A percentile compares a stretch with the other conserved stretches of the same genome.
Evolutionary conservation across 2,888 invertebrate species (phyloP).

Genomic region (Dicyrtoma fusca): DNA sequence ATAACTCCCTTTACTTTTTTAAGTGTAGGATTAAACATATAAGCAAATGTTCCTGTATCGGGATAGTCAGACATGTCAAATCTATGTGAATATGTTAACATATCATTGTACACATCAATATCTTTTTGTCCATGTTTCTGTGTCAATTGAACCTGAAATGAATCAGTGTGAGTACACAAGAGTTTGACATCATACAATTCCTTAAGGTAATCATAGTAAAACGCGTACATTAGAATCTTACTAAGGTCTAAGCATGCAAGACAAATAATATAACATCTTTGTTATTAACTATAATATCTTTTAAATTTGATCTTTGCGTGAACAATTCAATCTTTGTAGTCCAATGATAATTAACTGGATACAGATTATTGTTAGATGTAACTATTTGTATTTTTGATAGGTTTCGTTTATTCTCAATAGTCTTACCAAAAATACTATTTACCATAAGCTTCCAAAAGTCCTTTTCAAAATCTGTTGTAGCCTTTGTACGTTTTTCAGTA

Average conservation of each 20-base stretch:
- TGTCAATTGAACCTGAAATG: no score
- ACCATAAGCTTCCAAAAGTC: slow-evolving; percentile 58
- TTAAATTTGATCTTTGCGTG: not conserved
- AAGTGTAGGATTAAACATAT: slow-evolving; percentile 50
- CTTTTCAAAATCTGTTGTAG: slow-evolving; percentile 57
- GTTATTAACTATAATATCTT: slow-evolving; percentile 42
- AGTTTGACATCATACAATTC: slow-evolving; percentile 45
- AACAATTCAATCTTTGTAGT: no score
- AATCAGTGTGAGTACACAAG: not conserved
- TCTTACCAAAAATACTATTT: slow-evolving; percentile 58
- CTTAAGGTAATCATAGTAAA: slow-evolving; percentile 53
- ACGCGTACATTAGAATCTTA: slow-evolving; percentile 56
- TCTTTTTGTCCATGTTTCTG: slow-evolving; percentile 25
- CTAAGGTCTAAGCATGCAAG: slow-evolving; percentile 52
- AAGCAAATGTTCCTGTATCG: slow-evolving; percentile 40
- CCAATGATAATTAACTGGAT: no score
- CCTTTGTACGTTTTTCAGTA: slow-evolving; percentile 52
- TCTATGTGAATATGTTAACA: not conserved
- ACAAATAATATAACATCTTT: slow-evolving; percentile 53
- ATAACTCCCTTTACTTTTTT: slow-evolving; percentile 57
- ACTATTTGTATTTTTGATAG: not conserved
- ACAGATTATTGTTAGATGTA: not conserved
- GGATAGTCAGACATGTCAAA: slow-evolving; percentile 57
- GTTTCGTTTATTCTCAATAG: slow-evolving; percentile 42
- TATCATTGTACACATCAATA: slow-evolving; percentile 47